These are phyloP conservation scores for Polypterus bichir DNA, from an alignment of 2,113 vertebrate genomes.

Conservation along the genomic window DNA sequence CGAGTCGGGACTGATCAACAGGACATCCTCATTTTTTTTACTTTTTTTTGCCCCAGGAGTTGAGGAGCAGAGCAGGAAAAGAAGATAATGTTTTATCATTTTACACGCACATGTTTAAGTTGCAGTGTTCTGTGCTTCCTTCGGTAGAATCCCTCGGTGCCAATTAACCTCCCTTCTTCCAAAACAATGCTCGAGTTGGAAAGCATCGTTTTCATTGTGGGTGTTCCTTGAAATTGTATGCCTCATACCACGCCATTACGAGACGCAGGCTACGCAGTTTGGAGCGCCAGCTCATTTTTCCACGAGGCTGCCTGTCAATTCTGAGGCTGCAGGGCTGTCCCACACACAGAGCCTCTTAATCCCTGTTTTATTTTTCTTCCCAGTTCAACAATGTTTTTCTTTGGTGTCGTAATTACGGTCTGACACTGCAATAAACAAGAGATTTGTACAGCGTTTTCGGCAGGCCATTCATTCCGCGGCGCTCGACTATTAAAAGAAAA, in stretches of 20 bases:
- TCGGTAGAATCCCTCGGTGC: slow-evolving; percentile 68
- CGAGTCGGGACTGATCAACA: slow-evolving; percentile 49
- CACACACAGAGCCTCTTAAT: slow-evolving; percentile 60
- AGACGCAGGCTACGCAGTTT: slow-evolving; percentile 47
- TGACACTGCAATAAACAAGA: neutral
- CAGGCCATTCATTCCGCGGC: too few relatives aligned
- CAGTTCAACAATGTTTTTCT: neutral
- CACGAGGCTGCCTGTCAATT: slow-evolving; percentile 40
- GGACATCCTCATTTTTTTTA: slow-evolving; percentile 60
- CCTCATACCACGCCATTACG: slow-evolving; percentile 63
- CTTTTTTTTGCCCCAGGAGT: slow-evolving; percentile 47
- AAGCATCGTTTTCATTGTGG: slow-evolving; percentile 79
- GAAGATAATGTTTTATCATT: slow-evolving; percentile 69
- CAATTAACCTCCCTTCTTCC: slow-evolving; percentile 85
- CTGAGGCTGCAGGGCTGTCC: slow-evolving; percentile 35
- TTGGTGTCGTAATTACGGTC: slow-evolving; percentile 3
- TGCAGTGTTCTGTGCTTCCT: slow-evolving; percentile 84
- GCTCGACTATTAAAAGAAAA: too few relatives aligned
- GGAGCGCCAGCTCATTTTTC: slow-evolving; percentile 45
- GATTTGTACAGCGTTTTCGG: neutral
- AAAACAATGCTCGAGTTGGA: slow-evolving; percentile 83
- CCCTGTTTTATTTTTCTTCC: slow-evolving; percentile 43
- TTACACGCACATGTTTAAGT: slow-evolving; percentile 67
- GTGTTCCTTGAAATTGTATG: slow-evolving; percentile 82
- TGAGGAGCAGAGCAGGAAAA: slow-evolving; percentile 38